Percentiles rank a stretch among this genome's conserved stretches.
phyloP scores from a whole-genome alignment of 2,113 vertebrate species.

The Daboia siamensis region DNA sequence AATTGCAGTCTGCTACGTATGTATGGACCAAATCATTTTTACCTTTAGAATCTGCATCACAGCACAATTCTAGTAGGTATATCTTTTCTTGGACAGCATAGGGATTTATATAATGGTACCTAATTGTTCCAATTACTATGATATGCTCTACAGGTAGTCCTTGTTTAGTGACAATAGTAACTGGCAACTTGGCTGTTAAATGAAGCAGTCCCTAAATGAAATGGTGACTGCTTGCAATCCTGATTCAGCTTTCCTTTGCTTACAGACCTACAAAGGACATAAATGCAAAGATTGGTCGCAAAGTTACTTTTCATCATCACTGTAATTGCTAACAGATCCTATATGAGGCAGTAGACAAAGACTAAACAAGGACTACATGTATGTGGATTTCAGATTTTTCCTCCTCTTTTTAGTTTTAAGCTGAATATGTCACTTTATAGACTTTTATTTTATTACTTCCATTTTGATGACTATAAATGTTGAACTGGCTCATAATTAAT shows the following conservation, averaged over 20 bases:
- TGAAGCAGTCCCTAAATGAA: not conserved
- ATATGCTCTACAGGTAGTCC: not conserved
- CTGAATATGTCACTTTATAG: not conserved
- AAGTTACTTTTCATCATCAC: not conserved
- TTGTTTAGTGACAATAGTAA: not conserved
- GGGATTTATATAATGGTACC: not conserved
- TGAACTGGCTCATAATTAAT: not conserved
- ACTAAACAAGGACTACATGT: not conserved
- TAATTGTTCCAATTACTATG: not conserved
- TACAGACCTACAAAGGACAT: not conserved
- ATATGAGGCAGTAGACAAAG: not conserved
- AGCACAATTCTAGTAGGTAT: not conserved
- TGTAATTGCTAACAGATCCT: not conserved
- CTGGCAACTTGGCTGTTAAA: not conserved
- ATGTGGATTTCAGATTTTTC: not conserved
- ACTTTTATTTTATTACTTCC: not conserved
- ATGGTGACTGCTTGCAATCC: not conserved
- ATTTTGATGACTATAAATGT: not conserved
- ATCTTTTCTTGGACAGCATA: not conserved
- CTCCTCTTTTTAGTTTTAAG: not conserved
- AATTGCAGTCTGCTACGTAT: not conserved
- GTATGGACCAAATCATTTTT: not conserved
- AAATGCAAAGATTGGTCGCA: not conserved
- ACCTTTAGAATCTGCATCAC: not conserved
- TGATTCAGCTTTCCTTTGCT: not conserved